Evolutionary conservation across 2,888 invertebrate genomes (phyloP), one percentile per base, ranked within the genome.

Genomic region (Sicus ferrugineus): DNA sequence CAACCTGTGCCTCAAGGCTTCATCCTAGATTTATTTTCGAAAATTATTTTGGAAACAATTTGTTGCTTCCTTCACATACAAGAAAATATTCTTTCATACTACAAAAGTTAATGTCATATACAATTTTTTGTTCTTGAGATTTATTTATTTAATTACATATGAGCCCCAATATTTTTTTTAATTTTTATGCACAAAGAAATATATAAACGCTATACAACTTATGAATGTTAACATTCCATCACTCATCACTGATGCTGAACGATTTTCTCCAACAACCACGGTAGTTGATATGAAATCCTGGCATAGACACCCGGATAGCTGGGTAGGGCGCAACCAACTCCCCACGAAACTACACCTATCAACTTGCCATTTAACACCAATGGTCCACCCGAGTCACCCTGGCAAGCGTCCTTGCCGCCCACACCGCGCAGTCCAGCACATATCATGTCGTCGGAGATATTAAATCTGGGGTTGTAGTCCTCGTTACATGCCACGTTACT

Each of bases 361-460:
- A 77, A 75, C 4, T 63, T 48, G 23, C 73, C 74, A 16, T 46
- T 68, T 6, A 72, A 69, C 0, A 76, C 77, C 42, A 81, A 75
- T 38, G 82, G 81, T 28, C 80, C 81, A 61, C 82, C 82, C 6
- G 80, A 81, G 56, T 81, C 81, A 4, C 80, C 79, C 56, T 80
- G 76, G 56, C 81, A 81, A 0, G 80, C 78, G 72, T 83, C 83
- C 56, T 76, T 79, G 7, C 82, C 82, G 1, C 82, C 83, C 7
- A 66, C 73, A 2, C 76, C 74, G 0, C 75, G 74, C 0, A 72
- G 34, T 5, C 83, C 82, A 26, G 83, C 83, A 56, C 83, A 83
- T 54, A 83, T 21, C 83, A 83, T 83, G 31, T 72, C 70, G 0
- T 71, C 66, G 0, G 77, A 81, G n/a, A 83, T 80, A 0, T 1